These are phyloP conservation scores for Volucella inanis DNA, from an alignment of 2,888 invertebrate species.

Conservation along the genomic window DNA sequence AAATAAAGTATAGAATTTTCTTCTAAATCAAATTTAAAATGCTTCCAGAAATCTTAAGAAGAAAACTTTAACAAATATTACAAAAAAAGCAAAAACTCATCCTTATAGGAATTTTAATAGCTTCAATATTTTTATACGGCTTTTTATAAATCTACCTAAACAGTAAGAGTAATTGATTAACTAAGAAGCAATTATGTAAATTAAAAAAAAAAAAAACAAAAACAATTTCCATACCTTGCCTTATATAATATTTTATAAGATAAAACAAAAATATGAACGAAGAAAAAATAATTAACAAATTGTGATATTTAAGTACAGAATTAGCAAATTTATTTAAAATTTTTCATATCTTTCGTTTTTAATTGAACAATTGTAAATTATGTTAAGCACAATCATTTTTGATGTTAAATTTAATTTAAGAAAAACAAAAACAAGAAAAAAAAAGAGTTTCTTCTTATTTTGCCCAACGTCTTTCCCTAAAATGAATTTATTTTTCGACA, in stretches of 20 bases:
- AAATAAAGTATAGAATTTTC: slow-evolving; percentile 43
- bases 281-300: slow-evolving; percentile 42
- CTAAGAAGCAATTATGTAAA: slow-evolving; percentile 66
- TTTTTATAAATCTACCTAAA: slow-evolving; percentile 76
- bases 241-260: slow-evolving; percentile 77
- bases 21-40: slow-evolving; percentile 64
- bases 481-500: slow-evolving; percentile 47
- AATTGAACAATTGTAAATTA: slow-evolving; percentile 10
- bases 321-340: slow-evolving; percentile 67
- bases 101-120: slow-evolving; percentile 78
- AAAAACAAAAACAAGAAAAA: background rate
- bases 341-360: background rate
- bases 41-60: slow-evolving; percentile 62
- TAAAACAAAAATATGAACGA: slow-evolving; percentile 50
- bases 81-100: slow-evolving; percentile 75
- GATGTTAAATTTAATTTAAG: slow-evolving; percentile 4
- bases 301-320: slow-evolving; percentile 70
- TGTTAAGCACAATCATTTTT: slow-evolving; percentile 66
- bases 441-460: slow-evolving; percentile 13
- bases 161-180: slow-evolving; percentile 44
- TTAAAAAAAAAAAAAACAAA: slow-evolving; percentile 15
- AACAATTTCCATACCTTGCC: slow-evolving; percentile 61
- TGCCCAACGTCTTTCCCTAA: slow-evolving; percentile 4
- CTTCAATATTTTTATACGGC: slow-evolving; percentile 77
- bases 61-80: slow-evolving; percentile 10